A percentile compares a stretch with the other conserved stretches of the same genome.
These are phyloP conservation scores for Marmota monax DNA, from an alignment of 2,113 vertebrate genomes.

Conservation along the genomic window DNA sequence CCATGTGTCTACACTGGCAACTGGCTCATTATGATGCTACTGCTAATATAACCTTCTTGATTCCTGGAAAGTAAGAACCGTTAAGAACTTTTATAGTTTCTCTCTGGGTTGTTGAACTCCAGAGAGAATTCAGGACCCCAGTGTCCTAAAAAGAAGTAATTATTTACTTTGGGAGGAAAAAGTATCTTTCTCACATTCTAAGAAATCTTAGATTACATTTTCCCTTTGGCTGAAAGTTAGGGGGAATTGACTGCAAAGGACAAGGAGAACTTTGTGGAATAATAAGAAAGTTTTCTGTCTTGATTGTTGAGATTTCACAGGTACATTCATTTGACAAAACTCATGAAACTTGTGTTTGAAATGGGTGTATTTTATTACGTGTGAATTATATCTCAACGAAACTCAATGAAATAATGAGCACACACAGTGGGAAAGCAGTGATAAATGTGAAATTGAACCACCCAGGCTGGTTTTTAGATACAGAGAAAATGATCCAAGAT, in stretches of 20 bases:
- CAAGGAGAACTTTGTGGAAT: background rate
- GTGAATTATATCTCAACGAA: conserved; percentile 8
- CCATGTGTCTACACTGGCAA: background rate
- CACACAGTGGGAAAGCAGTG: background rate
- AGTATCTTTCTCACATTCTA: conserved; percentile 38
- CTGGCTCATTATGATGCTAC: background rate
- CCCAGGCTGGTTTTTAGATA: background rate
- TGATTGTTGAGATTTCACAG: background rate
- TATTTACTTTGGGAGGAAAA: background rate
- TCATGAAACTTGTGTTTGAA: background rate
- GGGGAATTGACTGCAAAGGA: background rate
- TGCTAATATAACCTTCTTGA: background rate
- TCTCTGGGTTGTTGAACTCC: conserved; percentile 29
- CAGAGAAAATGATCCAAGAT: background rate
- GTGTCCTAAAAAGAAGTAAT: background rate
- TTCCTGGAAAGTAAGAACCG: background rate
- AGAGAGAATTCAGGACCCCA: background rate
- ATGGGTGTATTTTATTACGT: background rate
- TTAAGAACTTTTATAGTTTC: conserved; percentile 17
- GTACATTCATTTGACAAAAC: background rate
- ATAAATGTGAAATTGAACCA: background rate
- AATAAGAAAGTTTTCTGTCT: background rate
- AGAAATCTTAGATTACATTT: conserved; percentile 32
- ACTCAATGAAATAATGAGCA: background rate
- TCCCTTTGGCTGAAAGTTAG: background rate